Evolutionary conservation across 2,113 vertebrate species (phyloP).

Genomic region (Gila orcuttii): DNA sequence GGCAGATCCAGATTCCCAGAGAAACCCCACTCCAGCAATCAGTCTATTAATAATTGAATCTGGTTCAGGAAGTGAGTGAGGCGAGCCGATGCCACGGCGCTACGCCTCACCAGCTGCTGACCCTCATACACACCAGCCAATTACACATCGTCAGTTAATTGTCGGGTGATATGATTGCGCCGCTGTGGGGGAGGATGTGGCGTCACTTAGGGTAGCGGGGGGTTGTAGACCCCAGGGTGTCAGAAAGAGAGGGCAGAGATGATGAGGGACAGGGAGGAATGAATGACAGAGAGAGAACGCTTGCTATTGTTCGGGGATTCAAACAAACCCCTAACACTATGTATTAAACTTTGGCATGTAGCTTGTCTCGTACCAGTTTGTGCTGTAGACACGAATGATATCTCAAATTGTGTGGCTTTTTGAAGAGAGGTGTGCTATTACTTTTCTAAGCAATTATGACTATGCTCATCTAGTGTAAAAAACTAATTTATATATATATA

Average conservation of each 20-base stretch:
- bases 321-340: not conserved
- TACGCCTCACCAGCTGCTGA: constrained; percentile 89
- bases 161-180: constrained; percentile 80
- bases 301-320: not conserved
- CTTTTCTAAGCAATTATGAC: not conserved
- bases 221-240: constrained; percentile 37
- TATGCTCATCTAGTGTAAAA: not conserved
- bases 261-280: not conserved
- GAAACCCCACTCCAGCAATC: constrained; percentile 91
- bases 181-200: constrained; percentile 62
- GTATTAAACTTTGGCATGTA: not conserved
- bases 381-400: not conserved
- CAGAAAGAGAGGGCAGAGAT: constrained; percentile 7
- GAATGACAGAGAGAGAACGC: constrained; percentile 20
- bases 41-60: constrained; percentile 99
- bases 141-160: constrained; percentile 95
- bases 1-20: constrained; percentile 96
- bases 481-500: too few relatives aligned
- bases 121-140: constrained; percentile 91
- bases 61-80: constrained; percentile 83
- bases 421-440: not conserved
- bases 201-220: constrained; percentile 56
- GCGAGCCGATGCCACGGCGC: constrained; percentile 68
- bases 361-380: not conserved
- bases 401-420: not conserved